Evolutionary conservation across 2,888 invertebrate species (phyloP).

Genomic region (Cryptocephalus moraei): DNA sequence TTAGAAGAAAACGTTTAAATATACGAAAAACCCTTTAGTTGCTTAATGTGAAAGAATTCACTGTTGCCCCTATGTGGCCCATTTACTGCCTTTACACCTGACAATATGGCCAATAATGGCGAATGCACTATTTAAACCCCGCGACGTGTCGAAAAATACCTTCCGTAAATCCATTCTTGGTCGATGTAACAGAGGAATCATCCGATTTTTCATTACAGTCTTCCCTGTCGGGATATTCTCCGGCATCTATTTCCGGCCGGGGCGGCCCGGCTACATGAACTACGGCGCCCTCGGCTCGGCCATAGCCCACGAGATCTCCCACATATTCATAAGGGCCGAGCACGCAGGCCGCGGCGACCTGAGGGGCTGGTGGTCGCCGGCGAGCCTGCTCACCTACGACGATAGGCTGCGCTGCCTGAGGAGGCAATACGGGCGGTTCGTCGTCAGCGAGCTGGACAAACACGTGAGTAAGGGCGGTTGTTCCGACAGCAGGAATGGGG

Average conservation of each 20-base stretch:
- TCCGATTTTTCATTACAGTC: constrained; percentile 17
- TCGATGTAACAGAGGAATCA: neutral
- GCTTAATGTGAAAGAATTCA: too few relatives aligned
- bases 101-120: too few relatives aligned
- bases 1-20: too few relatives aligned
- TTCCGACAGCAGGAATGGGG: too few relatives aligned
- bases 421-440: constrained; percentile 81
- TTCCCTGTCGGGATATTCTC: constrained; percentile 32
- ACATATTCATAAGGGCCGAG: constrained; percentile 47
- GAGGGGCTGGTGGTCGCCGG: constrained; percentile 81
- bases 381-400: constrained; percentile 69
- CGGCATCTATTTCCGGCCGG: constrained; percentile 28
- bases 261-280: constrained; percentile 35
- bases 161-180: too few relatives aligned
- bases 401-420: constrained; percentile 80
- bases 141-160: too few relatives aligned
- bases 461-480: constrained; percentile 41
- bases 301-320: constrained; percentile 32
- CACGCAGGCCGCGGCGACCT: constrained; percentile 63
- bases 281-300: constrained; percentile 32
- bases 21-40: too few relatives aligned
- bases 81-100: too few relatives aligned
- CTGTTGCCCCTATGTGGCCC: too few relatives aligned
- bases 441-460: constrained; percentile 61
- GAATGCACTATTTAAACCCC: too few relatives aligned